Evolutionary conservation across 1,140 invertebrate genomes (phyloP).

Genomic region (Drosophila gunungcola): DNA sequence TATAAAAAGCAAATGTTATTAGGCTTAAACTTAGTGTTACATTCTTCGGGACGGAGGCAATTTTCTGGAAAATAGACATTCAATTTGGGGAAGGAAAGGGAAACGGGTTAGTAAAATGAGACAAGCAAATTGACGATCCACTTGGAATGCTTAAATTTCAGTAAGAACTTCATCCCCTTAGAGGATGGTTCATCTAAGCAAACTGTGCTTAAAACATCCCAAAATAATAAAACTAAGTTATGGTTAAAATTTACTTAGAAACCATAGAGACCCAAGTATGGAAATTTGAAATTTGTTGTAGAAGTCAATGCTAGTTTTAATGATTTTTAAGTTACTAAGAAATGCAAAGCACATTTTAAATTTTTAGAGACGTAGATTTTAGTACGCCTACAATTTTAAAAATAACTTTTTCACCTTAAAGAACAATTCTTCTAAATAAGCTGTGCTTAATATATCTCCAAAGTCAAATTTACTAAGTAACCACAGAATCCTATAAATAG

Average conservation of each 20-base stretch:
- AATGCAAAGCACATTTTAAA: too few relatives aligned
- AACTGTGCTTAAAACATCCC: background rate
- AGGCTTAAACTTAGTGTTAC: slow-evolving; percentile 40
- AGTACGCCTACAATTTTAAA: too few relatives aligned
- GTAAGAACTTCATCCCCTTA: background rate
- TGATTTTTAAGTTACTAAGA: too few relatives aligned
- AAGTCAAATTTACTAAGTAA: too few relatives aligned
- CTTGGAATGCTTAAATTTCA: slow-evolving; percentile 4
- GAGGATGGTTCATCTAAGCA: background rate
- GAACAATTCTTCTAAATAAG: too few relatives aligned
- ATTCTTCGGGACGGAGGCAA: background rate
- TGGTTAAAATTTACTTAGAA: background rate
- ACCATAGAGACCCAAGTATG: too few relatives aligned
- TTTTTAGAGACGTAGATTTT: too few relatives aligned
- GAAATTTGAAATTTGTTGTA: too few relatives aligned
- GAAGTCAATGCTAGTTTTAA: too few relatives aligned
- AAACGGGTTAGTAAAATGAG: background rate
- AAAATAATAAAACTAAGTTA: background rate
- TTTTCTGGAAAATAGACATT: slow-evolving; percentile 3
- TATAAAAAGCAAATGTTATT: slow-evolving; percentile 62
- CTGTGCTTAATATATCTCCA: too few relatives aligned
- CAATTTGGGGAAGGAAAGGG: background rate
- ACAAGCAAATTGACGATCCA: slow-evolving; percentile 11
- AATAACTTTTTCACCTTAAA: too few relatives aligned
- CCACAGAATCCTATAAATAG: too few relatives aligned